Evolutionary conservation across 2,113 vertebrate genomes (phyloP).

Genomic region (Isichthys henryi): DNA sequence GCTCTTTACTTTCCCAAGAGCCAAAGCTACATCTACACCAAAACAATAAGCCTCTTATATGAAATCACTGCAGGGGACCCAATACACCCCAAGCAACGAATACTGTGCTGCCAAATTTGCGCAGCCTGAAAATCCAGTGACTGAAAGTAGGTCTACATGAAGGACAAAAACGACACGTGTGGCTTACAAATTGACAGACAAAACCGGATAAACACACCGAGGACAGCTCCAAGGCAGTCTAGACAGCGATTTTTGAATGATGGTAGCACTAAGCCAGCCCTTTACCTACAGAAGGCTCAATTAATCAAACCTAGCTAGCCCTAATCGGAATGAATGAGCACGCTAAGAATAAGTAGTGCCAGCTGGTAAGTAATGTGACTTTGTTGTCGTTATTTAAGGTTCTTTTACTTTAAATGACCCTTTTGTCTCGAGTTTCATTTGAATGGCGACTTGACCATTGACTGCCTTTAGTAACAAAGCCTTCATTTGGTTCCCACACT

Average conservation of each 20-base stretch:
- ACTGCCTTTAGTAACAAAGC: neutral
- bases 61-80: neutral
- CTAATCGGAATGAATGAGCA: neutral
- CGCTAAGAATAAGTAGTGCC: neutral
- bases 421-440: neutral
- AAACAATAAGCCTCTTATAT: neutral
- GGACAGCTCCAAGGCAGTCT: neutral
- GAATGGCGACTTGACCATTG: neutral
- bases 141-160: neutral
- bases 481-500: neutral
- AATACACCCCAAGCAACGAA: neutral
- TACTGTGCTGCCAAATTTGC: neutral
- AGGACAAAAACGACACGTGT: neutral
- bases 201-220: neutral
- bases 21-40: neutral
- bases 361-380: constrained; percentile 6
- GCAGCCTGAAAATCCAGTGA: neutral
- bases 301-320: neutral
- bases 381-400: neutral
- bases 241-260: neutral
- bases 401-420: neutral
- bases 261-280: neutral
- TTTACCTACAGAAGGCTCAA: neutral
- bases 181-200: constrained; percentile 1
- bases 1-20: neutral